A percentile compares a stretch with the other conserved stretches of the same genome.
Conservation (phyloP, 2,797 vertebrate genomes). For the Lemur catta region DNA sequence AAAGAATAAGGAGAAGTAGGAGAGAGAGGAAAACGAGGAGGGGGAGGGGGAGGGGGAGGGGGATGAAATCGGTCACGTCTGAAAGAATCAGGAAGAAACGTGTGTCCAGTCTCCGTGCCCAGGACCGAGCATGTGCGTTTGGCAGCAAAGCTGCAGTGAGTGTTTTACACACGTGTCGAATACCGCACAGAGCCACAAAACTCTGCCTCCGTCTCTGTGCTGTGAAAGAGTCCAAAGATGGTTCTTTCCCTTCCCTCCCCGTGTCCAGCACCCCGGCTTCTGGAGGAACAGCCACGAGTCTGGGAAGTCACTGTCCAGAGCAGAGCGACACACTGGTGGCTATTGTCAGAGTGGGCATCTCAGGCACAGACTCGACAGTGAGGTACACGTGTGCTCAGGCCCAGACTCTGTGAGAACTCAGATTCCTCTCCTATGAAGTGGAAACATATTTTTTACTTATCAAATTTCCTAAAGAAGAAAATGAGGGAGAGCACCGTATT, state of each 20-base stretch:
- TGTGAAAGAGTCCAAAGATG: not conserved
- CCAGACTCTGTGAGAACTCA: not conserved
- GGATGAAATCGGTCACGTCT: rapidly evolving
- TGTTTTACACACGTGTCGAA: not conserved
- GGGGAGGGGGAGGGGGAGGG: not conserved
- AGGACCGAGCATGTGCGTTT: not conserved
- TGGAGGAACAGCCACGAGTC: not conserved
- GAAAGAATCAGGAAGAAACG: not conserved
- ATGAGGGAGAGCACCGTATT: not conserved
- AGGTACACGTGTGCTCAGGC: rapidly evolving
- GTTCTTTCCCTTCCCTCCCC: not conserved
- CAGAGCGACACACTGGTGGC: rapidly evolving
- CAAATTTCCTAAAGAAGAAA: not conserved
- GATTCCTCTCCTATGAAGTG: not conserved
- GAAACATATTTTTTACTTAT: not conserved
- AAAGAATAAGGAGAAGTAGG: not conserved
- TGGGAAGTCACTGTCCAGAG: no score
- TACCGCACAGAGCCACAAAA: not conserved
- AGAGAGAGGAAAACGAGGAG: not conserved
- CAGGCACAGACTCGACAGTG: not conserved
- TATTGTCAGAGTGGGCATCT: not conserved
- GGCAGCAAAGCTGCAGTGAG: not conserved
- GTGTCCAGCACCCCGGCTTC: not conserved
- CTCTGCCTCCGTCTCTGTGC: not conserved
- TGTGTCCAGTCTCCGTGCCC: rapidly evolving